Evolutionary conservation across 2,888 invertebrate genomes (phyloP).

Genomic region (Synanthedon myopaeformis): DNA sequence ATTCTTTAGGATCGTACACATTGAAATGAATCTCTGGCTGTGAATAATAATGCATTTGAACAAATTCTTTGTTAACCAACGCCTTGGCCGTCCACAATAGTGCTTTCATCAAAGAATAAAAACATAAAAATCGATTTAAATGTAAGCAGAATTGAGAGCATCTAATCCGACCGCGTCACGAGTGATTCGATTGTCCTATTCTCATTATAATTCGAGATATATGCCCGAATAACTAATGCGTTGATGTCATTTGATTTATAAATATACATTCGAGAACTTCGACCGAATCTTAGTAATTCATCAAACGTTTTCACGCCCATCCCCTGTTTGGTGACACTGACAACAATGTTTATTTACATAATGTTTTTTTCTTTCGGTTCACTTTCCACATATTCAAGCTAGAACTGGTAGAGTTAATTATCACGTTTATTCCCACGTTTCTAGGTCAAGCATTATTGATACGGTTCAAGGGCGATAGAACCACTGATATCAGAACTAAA

Average conservation of each 20-base stretch:
- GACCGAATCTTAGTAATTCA: slow-evolving; percentile 26
- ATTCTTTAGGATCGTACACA: no score
- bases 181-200: slow-evolving; percentile 35
- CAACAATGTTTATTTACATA: slow-evolving; percentile 43
- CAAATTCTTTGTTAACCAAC: slow-evolving; percentile 2
- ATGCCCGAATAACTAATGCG: slow-evolving; percentile 39
- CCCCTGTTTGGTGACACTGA: slow-evolving; percentile 12
- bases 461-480: slow-evolving; percentile 4
- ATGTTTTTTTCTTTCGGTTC: slow-evolving; percentile 20
- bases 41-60: background rate
- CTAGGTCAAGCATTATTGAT: slow-evolving; percentile 1
- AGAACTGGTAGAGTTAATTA: slow-evolving; percentile 7
- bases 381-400: slow-evolving; percentile 3
- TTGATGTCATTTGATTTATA: slow-evolving; percentile 41
- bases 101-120: slow-evolving; percentile 13
- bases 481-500: background rate
- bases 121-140: slow-evolving; percentile 34
- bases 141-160: slow-evolving; percentile 44
- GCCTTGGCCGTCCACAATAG: slow-evolving; percentile 8
- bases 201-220: slow-evolving; percentile 32
- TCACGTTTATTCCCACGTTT: slow-evolving; percentile 7
- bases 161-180: slow-evolving; percentile 52
- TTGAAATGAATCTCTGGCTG: no score
- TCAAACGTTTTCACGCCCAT: slow-evolving; percentile 36
- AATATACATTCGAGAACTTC: slow-evolving; percentile 19